Conservation (phyloP, 2,797 vertebrate species). For the Clamator glandarius region DNA sequence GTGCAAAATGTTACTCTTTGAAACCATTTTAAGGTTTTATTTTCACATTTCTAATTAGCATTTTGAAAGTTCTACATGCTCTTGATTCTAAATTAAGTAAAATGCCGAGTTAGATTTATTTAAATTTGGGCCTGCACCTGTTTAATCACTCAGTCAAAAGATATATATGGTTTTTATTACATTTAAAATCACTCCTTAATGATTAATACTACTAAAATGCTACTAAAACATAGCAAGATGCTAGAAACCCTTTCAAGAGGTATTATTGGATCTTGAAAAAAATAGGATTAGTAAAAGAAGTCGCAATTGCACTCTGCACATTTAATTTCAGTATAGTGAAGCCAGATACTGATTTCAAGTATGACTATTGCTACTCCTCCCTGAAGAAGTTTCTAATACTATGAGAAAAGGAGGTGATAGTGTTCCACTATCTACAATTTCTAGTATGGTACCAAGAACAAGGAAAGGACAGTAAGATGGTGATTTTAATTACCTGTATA, state of each 20-base stretch:
- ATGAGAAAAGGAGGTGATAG: neutral
- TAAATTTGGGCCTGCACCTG: constrained; percentile 17
- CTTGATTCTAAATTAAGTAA: constrained; percentile 62
- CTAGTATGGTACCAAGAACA: constrained; percentile 57
- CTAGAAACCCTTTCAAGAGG: constrained; percentile 25
- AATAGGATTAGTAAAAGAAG: neutral
- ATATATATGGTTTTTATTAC: neutral
- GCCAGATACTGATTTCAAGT: constrained; percentile 20
- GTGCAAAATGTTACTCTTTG: constrained; percentile 7
- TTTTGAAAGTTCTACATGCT: constrained; percentile 50
- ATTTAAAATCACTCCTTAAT: constrained; percentile 55
- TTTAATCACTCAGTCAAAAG: constrained; percentile 59
- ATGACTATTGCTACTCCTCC: neutral
- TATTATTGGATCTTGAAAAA: constrained; percentile 16
- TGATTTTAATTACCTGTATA: constrained; percentile 74
- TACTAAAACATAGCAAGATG: constrained; percentile 39
- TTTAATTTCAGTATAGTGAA: too few relatives aligned
- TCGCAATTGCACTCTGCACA: neutral
- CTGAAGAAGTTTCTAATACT: neutral
- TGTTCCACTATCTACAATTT: constrained; percentile 10
- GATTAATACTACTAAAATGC: constrained; percentile 48
- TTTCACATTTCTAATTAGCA: constrained; percentile 46
- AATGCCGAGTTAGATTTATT: constrained; percentile 50
- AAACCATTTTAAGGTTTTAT: constrained; percentile 53
- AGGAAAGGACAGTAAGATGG: constrained; percentile 60